Base-by-base conservation (phyloP, 2,888 invertebrate species). In the Hydriomena furcata region DNA sequence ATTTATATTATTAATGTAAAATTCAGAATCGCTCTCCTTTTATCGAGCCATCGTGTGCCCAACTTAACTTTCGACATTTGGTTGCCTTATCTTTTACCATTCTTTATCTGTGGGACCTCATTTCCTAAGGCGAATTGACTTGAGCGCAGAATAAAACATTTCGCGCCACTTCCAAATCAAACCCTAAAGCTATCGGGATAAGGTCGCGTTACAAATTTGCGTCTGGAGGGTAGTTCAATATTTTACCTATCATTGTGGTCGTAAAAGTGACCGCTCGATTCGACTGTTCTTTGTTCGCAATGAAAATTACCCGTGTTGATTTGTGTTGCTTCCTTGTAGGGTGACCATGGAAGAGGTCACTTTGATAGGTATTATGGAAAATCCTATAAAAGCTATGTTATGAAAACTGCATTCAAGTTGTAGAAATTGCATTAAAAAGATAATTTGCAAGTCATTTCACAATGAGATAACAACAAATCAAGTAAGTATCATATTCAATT, bases 211-310 rank as follows among this genome's bases (percentile, higher is more conserved):
- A 42, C n/a, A 30, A 6, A 11, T 7, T 32, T 7, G 5, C 3
- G 20, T 4, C 11, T 35, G 6, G 59, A 47, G 52, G 46, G 56
- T 56, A 23, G 58, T 58, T 55, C 52, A 52, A 55, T 70, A 63
- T 66, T 67, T 70, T 64, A 62, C 65, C 60, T 65, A 65, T 67
- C 61, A 61, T 68, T 58, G 61, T 58, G 60, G 55, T 63, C 61
- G 65, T 71, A 67, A 67, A 69, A 61, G 61, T 64, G 66, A 65
- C 61, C 63, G 48, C 63, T 65, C 52, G 62, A 63, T 62, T 64
- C 49, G 52, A 38, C 49, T 55, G 53, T 55, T 54, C 60, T 49
- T 30, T 25, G 46, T 35, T 46, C 35, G 50, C 47, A 13, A 42
- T 55, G 51, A 53, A 58, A 55, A 53, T 49, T 43, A 51, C 30